Percentiles rank a stretch among this genome's conserved stretches.
These are phyloP conservation scores for Erynnis tages DNA, from an alignment of 2,888 invertebrate genomes.

Conservation along the genomic window DNA sequence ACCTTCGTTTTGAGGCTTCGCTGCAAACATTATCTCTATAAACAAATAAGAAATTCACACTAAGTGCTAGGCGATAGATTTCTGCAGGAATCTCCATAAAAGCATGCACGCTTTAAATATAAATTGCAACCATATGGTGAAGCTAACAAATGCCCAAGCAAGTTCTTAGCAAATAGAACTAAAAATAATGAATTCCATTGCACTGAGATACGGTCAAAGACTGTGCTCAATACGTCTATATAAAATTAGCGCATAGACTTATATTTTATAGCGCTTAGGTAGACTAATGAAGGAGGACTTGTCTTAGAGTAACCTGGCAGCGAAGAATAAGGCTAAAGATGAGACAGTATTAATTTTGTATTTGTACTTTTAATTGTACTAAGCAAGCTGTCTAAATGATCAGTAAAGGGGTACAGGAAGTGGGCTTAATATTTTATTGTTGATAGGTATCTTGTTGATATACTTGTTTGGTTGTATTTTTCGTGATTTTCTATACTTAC, in stretches of 20 bases:
- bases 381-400: neutral
- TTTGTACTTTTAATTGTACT: no score
- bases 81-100: neutral
- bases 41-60: no score
- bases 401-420: no score
- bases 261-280: constrained; percentile 12
- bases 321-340: no score
- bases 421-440: no score
- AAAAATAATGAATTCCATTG: constrained; percentile 22
- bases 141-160: constrained; percentile 14
- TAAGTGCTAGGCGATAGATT: neutral
- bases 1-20: no score
- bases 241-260: constrained; percentile 22
- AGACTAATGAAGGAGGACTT: constrained; percentile 9
- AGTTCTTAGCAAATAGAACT: constrained; percentile 20
- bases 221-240: constrained; percentile 24
- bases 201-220: constrained; percentile 18
- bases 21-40: no score
- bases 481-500: no score
- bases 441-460: no score
- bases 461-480: no score
- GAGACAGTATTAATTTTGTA: no score
- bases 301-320: no score
- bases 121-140: constrained; percentile 15
- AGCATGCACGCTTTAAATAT: neutral